These are phyloP conservation scores for Pseudonaja textilis DNA, from an alignment of 2,113 vertebrate genomes.

Conservation along the genomic window DNA sequence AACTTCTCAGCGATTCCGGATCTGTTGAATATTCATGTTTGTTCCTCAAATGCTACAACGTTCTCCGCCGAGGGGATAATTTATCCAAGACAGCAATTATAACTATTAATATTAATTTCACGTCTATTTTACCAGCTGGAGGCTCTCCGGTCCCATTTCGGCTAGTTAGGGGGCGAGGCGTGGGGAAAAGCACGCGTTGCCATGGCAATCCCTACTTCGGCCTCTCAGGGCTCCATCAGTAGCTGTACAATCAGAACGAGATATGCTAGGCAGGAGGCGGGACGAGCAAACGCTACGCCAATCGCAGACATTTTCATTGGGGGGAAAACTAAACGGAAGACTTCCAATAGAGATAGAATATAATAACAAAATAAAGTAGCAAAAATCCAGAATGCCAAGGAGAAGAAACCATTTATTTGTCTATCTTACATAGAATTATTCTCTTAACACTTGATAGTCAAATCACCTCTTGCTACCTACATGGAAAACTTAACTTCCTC, in stretches of 20 bases:
- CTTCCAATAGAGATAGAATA: background rate
- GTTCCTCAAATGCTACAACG: no score
- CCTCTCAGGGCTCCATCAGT: background rate
- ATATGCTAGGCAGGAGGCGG: background rate
- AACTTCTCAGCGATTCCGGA: background rate
- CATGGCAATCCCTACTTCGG: background rate
- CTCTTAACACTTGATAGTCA: background rate
- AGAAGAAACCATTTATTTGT: background rate
- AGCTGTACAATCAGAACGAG: background rate
- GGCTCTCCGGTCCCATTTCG: background rate
- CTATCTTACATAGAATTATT: background rate
- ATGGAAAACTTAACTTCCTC: background rate
- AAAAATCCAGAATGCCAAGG: background rate
- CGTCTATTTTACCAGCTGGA: background rate
- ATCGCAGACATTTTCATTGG: background rate
- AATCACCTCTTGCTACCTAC: background rate
- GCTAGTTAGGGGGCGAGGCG: accelerated
- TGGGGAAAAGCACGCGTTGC: background rate
- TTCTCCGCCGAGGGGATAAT: background rate
- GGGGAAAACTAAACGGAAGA: background rate
- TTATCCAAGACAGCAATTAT: background rate
- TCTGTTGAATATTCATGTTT: background rate
- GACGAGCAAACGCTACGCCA: background rate
- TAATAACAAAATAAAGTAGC: no score
- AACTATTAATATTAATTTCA: background rate